A percentile compares a stretch with the other conserved stretches of the same genome.
phyloP scores from a whole-genome alignment of 2,113 vertebrate genomes.

The Hypomesus transpacificus region DNA sequence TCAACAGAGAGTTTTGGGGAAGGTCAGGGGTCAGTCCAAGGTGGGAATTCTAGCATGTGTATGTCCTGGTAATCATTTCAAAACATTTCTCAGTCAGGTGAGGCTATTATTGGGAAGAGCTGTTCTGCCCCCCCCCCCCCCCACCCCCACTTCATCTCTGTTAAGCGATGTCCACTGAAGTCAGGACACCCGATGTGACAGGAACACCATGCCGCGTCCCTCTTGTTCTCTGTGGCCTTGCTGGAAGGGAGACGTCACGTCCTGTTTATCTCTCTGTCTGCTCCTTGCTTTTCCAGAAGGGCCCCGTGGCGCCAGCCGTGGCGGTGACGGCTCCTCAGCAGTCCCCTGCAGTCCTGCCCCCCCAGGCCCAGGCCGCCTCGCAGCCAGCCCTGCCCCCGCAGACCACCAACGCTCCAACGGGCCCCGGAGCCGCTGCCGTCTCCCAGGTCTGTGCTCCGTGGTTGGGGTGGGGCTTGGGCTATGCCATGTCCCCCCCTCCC shows the following conservation, averaged over 20 bases:
- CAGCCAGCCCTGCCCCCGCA: constrained; percentile 63
- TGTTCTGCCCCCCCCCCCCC: constrained; percentile 18
- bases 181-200: constrained; percentile 70
- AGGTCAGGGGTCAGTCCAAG: neutral
- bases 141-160: constrained; percentile 49
- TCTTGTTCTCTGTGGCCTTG: constrained; percentile 74
- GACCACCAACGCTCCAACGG: constrained; percentile 60
- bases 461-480: neutral
- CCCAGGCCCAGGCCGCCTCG: constrained; percentile 51
- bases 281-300: constrained; percentile 67
- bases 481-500: neutral
- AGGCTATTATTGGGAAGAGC: constrained; percentile 26
- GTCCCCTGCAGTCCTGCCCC: constrained; percentile 52
- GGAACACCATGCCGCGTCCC: constrained; percentile 54
- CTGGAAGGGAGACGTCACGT: constrained; percentile 70
- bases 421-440: constrained; percentile 74
- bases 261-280: constrained; percentile 73
- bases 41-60: neutral
- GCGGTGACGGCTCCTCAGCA: constrained; percentile 32
- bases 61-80: neutral
- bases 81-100: constrained; percentile 24
- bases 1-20: neutral
- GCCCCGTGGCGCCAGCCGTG: constrained; percentile 61
- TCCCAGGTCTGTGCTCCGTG: constrained; percentile 71
- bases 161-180: constrained; percentile 58